Evolutionary conservation across 1,140 invertebrate genomes (phyloP), one percentile per base, ranked within the genome.

Genomic region (Drosophila pseudoobscura): DNA sequence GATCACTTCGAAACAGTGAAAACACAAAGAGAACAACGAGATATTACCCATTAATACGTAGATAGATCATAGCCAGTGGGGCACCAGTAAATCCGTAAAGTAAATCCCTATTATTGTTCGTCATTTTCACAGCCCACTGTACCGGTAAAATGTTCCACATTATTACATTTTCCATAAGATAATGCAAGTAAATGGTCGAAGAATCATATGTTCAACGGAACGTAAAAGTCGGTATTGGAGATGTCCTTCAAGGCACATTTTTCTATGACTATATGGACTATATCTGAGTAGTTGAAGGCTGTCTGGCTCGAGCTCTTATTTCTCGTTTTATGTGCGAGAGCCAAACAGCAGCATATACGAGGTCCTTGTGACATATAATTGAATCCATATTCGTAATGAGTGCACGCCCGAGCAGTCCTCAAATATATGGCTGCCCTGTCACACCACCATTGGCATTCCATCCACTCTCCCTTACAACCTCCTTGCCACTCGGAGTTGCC

Each of bases 331-430:
- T 69, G 65, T 55, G 44, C 49, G 65, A 69, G 62, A 35, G 41
- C 61, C 62, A 68, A 68, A 68, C 65, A 69, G 45, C 63, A 69
- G 70, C 77, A 8, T 26, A 26, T 26, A 26, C 24, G 31, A 31
- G 31, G 31, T 9, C 8, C 31, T 31, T 31, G 31, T 3, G 58
- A 75, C 72, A 65, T 70, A 78, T 83, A 83, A 85, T 84, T 84
- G 76, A 85, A 84, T 84, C 72, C 54, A 84, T 85, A 80, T 80
- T 68, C 64, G 64, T 83, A 83, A 83, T 83, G 80, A 83, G 75
- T 79, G 71, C 64, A 83, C 65, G 80, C 65, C 50, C 80, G 56
- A 62, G 61, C 29, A 63, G 39, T 58, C 53, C 20, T 56, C 5
- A 41, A 56, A 24, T 56, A 55, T 5, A 26, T 26, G 24, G 53